Base-by-base conservation (phyloP, 1,140 invertebrate species). In the Habropoda laboriosa region DNA sequence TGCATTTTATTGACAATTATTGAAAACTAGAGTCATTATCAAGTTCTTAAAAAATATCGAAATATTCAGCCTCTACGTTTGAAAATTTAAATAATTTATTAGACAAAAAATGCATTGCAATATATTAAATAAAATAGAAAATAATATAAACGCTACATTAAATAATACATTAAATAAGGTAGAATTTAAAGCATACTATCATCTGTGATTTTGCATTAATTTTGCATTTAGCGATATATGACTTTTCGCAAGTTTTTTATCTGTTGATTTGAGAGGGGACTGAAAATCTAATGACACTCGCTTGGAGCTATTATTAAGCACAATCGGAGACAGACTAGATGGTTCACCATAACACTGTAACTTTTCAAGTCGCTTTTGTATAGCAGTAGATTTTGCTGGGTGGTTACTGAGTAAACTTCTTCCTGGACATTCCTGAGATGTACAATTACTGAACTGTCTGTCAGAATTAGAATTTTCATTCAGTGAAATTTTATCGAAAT, bases 271-370 rank as follows among this genome's bases (percentile, higher is more conserved):
- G 42, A 88, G 6, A 16, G 83, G 86, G 18, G 89, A 85, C 40
- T 74, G 72, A 76, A 89, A 92, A 53, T 88, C 86, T 10, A 86
- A 88, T 10, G 76, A 88, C 3, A 90, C 83, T 7, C 79, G 80
- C 47, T 61, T 85, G 0, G 88, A 89, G 13, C 80, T 86, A 27
- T 83, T 83, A 6, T 76, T 88, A 3, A 86, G n/a, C 4, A 57
- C 21, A 18, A 92, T 72, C 0, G 92, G 89, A 24, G 92, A 91
- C 10, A 91, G 47, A 40, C 87, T 71, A 5, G 89, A 85, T 12
- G 91, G 79, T 64, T 91, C 85, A 4, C 86, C 92, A 38, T 92
- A 93, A 12, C 75, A 73, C 38, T 85, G 78, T 0, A 93, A 83
- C 80, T 80, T 92, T 45, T 92, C 91, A 4, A 92, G 38, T 12